A percentile compares a stretch with the other conserved stretches of the same genome.
Evolutionary conservation across 2,888 invertebrate genomes (phyloP).

Genomic region (Pterobdella sp.): DNA sequence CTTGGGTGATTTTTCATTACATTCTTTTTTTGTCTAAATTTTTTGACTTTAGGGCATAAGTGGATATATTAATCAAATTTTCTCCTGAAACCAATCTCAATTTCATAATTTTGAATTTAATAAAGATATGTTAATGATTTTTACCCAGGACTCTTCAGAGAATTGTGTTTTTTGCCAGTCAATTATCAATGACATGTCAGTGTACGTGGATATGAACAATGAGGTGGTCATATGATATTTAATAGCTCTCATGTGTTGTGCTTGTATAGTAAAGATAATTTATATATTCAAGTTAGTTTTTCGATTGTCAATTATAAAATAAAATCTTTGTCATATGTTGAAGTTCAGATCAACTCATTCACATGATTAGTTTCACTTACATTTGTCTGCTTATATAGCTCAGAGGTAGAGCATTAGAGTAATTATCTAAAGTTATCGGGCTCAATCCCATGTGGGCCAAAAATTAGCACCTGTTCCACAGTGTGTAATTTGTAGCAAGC

Average conservation of each 20-base stretch:
- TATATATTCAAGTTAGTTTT: not conserved
- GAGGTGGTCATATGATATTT: not conserved
- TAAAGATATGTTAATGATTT: not conserved
- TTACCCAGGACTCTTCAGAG: constrained; percentile 11
- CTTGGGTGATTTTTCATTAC: too few relatives aligned
- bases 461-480: too few relatives aligned
- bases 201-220: not conserved
- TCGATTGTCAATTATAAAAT: too few relatives aligned
- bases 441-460: too few relatives aligned
- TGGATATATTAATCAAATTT: constrained; percentile 11
- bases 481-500: too few relatives aligned
- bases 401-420: too few relatives aligned
- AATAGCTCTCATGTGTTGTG: not conserved
- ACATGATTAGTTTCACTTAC: too few relatives aligned
- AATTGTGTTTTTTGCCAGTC: constrained; percentile 22
- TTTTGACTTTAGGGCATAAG: not conserved
- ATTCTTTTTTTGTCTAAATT: not conserved
- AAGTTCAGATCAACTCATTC: too few relatives aligned
- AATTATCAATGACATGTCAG: constrained; percentile 14
- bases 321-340: too few relatives aligned
- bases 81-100: not conserved
- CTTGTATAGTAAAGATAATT: not conserved
- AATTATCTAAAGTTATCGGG: too few relatives aligned
- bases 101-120: not conserved
- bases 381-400: too few relatives aligned